phyloP scores from a whole-genome alignment of 2,888 invertebrate species.

The Cantharis flavilabris region DNA sequence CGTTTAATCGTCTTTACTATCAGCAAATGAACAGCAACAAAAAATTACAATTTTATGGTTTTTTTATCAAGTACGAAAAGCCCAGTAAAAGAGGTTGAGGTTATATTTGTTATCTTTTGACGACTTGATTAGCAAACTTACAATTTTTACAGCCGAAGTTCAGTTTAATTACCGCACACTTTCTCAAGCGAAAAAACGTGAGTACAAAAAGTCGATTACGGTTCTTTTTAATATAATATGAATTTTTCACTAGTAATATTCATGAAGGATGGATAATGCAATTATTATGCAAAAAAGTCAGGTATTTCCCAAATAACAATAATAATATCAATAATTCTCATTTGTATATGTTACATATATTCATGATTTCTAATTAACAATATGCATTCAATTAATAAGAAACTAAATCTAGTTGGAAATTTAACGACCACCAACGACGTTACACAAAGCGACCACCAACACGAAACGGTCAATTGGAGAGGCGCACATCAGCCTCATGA shows the following conservation, averaged over 20 bases:
- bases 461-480: not conserved
- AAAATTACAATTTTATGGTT: not conserved
- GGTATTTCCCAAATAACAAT: not conserved
- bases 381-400: not conserved
- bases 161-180: not conserved
- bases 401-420: not conserved
- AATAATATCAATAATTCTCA: too few species aligned
- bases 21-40: not conserved
- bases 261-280: not conserved
- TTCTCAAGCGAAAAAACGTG: not conserved
- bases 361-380: not conserved
- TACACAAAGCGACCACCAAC: constrained; percentile 1
- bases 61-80: not conserved
- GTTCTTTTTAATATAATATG: too few species aligned
- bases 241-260: too few species aligned
- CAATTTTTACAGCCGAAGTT: not conserved
- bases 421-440: not conserved
- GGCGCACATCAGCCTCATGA: not conserved
- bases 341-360: too few species aligned
- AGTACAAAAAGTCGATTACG: too few species aligned
- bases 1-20: not conserved
- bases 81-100: not conserved
- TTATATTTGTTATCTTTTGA: not conserved
- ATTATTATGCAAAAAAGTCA: not conserved
- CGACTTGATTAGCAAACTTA: not conserved